phyloP scores from a whole-genome alignment of 2,113 vertebrate species.

The Uria aalge region DNA sequence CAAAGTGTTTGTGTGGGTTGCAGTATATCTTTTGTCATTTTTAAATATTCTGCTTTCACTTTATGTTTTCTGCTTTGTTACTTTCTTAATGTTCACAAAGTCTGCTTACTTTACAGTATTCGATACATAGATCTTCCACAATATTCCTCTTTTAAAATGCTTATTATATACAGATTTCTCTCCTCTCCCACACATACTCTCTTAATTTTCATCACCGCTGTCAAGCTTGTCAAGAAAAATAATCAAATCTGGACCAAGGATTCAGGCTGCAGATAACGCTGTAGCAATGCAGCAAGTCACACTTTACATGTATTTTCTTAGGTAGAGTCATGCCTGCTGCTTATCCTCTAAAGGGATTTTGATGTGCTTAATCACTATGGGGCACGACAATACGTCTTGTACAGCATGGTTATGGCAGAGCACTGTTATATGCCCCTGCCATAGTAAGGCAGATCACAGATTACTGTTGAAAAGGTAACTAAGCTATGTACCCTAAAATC shows the following conservation, averaged over 20 bases:
- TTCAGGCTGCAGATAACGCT: not conserved
- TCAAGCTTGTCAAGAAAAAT: not conserved
- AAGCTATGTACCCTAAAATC: not conserved
- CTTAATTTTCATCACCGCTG: slow-evolving; percentile 15
- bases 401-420: not conserved
- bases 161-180: not conserved
- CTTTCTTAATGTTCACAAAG: not conserved
- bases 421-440: not conserved
- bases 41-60: not conserved
- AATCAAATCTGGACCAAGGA: not conserved
- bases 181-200: not conserved
- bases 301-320: not conserved
- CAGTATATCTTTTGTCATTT: not conserved
- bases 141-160: not conserved
- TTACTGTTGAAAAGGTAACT: not conserved
- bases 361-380: not conserved
- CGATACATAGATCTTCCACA: not conserved
- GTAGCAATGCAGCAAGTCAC: not conserved
- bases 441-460: not conserved
- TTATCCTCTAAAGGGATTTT: not conserved
- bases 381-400: not conserved
- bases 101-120: not conserved
- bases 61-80: not conserved
- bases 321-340: not conserved
- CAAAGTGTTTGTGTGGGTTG: not conserved